These are phyloP conservation scores for Xenopus petersii DNA, from an alignment of 2,797 vertebrate genomes.

Conservation along the genomic window DNA sequence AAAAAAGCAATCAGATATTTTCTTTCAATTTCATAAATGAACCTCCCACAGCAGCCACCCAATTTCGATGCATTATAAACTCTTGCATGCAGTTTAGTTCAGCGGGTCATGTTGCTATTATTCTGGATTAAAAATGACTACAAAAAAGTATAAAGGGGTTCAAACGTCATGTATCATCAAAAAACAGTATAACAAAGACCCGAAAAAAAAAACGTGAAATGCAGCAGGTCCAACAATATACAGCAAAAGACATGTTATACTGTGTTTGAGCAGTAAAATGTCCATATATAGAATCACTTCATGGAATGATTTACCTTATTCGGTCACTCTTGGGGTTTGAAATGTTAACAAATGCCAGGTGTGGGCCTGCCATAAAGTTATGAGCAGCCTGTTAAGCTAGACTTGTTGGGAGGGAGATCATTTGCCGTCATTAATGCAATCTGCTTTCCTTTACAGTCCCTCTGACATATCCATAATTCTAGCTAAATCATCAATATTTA, in stretches of 20 bases:
- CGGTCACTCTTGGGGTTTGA: slow-evolving; percentile 25
- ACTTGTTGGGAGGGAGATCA: neutral
- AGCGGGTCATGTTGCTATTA: no score
- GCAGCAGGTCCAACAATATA: neutral
- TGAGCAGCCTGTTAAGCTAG: neutral
- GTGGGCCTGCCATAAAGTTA: slow-evolving; percentile 27
- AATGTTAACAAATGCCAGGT: slow-evolving; percentile 45
- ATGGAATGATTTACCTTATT: slow-evolving; percentile 31
- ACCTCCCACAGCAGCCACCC: no score
- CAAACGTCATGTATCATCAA: no score
- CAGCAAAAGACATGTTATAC: slow-evolving; percentile 38
- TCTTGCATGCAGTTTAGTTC: no score
- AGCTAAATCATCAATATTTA: neutral
- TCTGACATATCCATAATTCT: neutral
- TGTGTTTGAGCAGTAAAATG: slow-evolving; percentile 27
- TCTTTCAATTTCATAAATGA: no score
- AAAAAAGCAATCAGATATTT: no score
- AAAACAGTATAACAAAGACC: no score
- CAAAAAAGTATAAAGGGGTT: no score
- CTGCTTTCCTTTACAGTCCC: neutral
- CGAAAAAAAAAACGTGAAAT: no score
- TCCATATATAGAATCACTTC: slow-evolving; percentile 43
- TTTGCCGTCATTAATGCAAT: slow-evolving; percentile 22
- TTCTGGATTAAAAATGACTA: no score
- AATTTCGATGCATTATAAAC: no score